Percentiles rank a stretch among this genome's conserved stretches.
Evolutionary conservation across 2,797 vertebrate species (phyloP).

Genomic region (Prunella strophiata): DNA sequence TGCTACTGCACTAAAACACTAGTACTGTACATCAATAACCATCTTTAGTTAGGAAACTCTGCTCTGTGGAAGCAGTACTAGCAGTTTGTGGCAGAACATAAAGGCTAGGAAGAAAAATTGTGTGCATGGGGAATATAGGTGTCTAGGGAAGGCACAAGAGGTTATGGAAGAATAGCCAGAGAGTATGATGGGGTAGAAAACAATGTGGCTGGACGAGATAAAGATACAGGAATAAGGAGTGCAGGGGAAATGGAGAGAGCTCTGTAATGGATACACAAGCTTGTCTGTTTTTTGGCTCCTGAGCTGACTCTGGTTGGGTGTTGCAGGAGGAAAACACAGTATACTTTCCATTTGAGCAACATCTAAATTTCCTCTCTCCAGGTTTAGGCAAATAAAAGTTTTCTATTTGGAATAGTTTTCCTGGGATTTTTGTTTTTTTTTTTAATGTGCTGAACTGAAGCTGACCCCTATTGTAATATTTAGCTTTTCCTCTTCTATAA

Average conservation of each 20-base stretch:
- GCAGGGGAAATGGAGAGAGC: conserved; percentile 31
- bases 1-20: conserved; percentile 80
- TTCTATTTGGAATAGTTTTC: not conserved
- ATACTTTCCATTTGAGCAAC: not conserved
- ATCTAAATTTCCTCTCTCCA: not conserved
- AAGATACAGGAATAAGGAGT: conserved; percentile 67
- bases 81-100: conserved; percentile 80
- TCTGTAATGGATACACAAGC: not conserved
- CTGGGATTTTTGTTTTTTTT: not conserved
- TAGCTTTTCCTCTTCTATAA: conserved; percentile 16
- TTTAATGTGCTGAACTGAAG: not conserved
- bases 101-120: conserved; percentile 80
- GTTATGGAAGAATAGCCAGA: conserved; percentile 75
- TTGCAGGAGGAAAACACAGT: not conserved
- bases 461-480: conserved; percentile 19
- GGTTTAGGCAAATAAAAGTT: conserved; percentile 7
- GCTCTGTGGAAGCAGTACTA: conserved; percentile 74
- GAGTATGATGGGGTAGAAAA: conserved; percentile 69
- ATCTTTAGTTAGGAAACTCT: conserved; percentile 84
- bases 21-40: conserved; percentile 84
- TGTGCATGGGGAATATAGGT: conserved; percentile 79
- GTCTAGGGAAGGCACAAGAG: conserved; percentile 75
- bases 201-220: conserved; percentile 69
- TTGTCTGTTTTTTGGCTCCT: not conserved
- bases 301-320: not conserved